Percentiles rank a stretch among this genome's conserved stretches.
Conservation (phyloP, 2,797 vertebrate species). For the Ficedula albicollis region DNA sequence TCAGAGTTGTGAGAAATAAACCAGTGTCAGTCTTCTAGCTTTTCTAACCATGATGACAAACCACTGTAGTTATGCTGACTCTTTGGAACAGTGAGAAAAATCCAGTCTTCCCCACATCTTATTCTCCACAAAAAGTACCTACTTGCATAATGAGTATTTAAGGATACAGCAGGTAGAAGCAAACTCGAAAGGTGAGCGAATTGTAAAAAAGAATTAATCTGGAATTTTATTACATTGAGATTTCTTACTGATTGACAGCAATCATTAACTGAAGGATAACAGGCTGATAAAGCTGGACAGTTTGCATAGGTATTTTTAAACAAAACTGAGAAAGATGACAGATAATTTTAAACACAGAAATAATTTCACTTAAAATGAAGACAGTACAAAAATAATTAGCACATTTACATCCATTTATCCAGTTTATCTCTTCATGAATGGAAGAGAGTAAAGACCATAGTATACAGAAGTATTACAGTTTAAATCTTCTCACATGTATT, state of each 20-base stretch:
- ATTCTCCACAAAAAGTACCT: neutral
- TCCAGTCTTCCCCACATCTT: neutral
- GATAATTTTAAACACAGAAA: neutral
- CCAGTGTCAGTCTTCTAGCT: neutral
- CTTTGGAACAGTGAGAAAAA: neutral
- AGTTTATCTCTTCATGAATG: conserved; percentile 26
- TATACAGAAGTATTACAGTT: neutral
- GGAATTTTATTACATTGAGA: conserved; percentile 28
- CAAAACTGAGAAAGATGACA: neutral
- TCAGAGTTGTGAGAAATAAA: neutral
- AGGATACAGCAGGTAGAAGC: neutral
- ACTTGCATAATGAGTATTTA: neutral
- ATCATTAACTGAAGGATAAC: neutral
- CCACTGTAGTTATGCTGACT: neutral
- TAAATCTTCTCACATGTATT: neutral
- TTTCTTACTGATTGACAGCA: conserved; percentile 21
- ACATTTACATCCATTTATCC: conserved; percentile 56
- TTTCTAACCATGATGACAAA: neutral
- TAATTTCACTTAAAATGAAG: conserved; percentile 26
- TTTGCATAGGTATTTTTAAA: conserved; percentile 44
- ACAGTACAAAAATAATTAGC: conserved; percentile 55
- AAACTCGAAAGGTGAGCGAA: neutral
- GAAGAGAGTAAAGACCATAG: neutral
- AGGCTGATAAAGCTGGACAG: conserved; percentile 14
- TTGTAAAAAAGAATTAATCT: neutral